Evolutionary conservation across 2,113 vertebrate genomes (phyloP).

Genomic region (Peromyscus maniculatus): DNA sequence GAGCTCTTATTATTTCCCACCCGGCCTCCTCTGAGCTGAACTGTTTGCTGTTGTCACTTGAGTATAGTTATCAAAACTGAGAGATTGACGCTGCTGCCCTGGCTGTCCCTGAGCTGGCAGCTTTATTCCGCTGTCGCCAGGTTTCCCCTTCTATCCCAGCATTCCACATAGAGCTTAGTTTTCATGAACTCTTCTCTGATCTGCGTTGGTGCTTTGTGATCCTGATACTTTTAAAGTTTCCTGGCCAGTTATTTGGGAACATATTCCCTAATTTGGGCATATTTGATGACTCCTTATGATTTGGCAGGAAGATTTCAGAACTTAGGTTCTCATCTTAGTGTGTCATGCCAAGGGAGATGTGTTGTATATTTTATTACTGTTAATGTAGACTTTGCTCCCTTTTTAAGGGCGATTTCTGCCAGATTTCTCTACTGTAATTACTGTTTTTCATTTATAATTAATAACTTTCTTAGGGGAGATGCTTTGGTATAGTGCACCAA

Average conservation of each 20-base stretch:
- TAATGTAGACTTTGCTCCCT: neutral
- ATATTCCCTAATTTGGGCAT: neutral
- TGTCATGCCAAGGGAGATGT: neutral
- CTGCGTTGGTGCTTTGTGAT: neutral
- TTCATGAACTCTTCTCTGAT: neutral
- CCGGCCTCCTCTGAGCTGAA: neutral
- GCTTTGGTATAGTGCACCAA: neutral
- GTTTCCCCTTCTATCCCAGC: neutral
- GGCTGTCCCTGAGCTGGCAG: neutral
- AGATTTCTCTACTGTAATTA: neutral
- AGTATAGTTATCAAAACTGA: neutral
- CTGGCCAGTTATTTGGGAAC: conserved; percentile 20
- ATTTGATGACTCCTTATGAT: neutral
- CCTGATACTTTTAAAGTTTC: neutral
- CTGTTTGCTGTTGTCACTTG: neutral
- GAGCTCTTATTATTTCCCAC: neutral
- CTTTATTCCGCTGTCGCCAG: neutral
- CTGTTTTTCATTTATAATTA: conserved; percentile 1
- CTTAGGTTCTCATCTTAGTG: neutral
- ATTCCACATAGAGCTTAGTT: neutral
- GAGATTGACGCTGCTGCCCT: neutral
- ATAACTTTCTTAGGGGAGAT: neutral
- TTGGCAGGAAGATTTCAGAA: neutral
- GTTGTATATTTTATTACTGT: neutral
- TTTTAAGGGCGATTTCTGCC: neutral